Evolutionary conservation across 2,888 invertebrate species (phyloP).

Genomic region (Tanytarsus gracilentus): DNA sequence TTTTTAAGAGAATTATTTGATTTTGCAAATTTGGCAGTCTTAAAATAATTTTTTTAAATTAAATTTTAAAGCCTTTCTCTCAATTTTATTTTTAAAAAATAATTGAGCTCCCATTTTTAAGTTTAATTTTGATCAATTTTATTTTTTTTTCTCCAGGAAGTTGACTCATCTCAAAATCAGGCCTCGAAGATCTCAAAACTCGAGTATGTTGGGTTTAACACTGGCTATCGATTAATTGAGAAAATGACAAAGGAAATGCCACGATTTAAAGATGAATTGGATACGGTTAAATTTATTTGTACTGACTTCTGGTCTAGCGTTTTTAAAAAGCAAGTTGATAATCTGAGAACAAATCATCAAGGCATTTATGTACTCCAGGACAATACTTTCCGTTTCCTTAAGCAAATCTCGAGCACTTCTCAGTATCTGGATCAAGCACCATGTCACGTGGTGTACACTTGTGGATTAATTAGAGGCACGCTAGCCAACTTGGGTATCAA

Average conservation of each 20-base stretch:
- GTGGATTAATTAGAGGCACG: conserved; percentile 90
- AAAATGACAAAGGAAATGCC: conserved; percentile 84
- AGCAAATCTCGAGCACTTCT: conserved; percentile 75
- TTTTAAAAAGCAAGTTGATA: conserved; percentile 87
- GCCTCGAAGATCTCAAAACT: conserved; percentile 51
- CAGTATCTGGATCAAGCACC: conserved; percentile 90
- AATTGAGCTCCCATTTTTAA: no score
- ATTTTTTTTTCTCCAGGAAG: conserved; percentile 34
- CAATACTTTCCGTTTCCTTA: conserved; percentile 84
- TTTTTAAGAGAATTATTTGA: no score
- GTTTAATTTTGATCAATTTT: conserved; percentile 7
- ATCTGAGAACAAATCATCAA: conserved; percentile 82
- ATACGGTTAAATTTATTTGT: conserved; percentile 96
- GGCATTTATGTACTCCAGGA: conserved; percentile 95
- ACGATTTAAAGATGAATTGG: conserved; percentile 92
- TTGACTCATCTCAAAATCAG: conserved; percentile 34
- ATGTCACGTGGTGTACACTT: conserved; percentile 87
- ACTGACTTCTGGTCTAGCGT: conserved; percentile 98
- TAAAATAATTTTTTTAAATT: no score
- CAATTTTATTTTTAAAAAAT: no score
- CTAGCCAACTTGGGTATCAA: conserved; percentile 88
- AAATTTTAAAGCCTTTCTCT: no score
- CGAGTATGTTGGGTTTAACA: conserved; percentile 76
- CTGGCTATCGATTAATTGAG: conserved; percentile 77
- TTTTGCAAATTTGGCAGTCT: no score